A percentile compares a stretch with the other conserved stretches of the same genome.
Evolutionary conservation across 2,797 vertebrate genomes (phyloP).

Genomic region (Sebastes paucispinis): DNA sequence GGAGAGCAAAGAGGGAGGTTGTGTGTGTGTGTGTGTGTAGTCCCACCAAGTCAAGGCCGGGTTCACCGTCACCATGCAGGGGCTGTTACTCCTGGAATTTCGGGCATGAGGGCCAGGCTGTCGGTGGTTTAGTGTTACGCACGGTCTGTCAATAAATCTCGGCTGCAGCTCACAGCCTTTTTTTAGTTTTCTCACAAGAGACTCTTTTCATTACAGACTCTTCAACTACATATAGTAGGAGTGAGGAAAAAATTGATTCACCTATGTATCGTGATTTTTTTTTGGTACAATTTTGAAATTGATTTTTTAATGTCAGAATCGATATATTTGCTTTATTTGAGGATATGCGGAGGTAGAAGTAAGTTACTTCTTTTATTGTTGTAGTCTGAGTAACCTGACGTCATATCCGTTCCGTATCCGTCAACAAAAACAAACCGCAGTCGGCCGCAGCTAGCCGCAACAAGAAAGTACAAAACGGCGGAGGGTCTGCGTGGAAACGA

Average conservation of each 20-base stretch:
- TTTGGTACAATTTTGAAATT: too few species aligned
- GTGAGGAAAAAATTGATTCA: too few species aligned
- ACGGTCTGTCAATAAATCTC: slow-evolving; percentile 60
- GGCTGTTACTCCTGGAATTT: slow-evolving; percentile 73
- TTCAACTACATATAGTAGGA: not conserved
- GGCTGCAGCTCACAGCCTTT: slow-evolving; percentile 16
- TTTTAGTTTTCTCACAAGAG: slow-evolving; percentile 41
- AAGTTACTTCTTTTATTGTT: too few species aligned
- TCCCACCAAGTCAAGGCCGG: slow-evolving; percentile 65
- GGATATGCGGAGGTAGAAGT: too few species aligned
- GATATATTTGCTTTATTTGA: too few species aligned
- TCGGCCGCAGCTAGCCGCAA: rapidly evolving
- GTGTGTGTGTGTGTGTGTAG: slow-evolving; percentile 27
- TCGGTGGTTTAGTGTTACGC: slow-evolving; percentile 71
- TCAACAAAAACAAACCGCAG: too few species aligned
- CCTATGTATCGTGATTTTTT: too few species aligned
- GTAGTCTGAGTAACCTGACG: too few species aligned
- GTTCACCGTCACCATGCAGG: slow-evolving; percentile 66
- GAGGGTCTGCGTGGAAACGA: rapidly evolving
- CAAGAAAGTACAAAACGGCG: too few species aligned
- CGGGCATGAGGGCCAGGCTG: slow-evolving; percentile 66
- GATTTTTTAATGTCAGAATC: too few species aligned
- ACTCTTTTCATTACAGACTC: slow-evolving; percentile 27
- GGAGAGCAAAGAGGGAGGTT: slow-evolving; percentile 18
- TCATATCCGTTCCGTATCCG: too few species aligned